Percentiles rank a stretch among this genome's conserved stretches.
Evolutionary conservation across 2,888 invertebrate genomes (phyloP).

Genomic region (Malacosoma neustria): DNA sequence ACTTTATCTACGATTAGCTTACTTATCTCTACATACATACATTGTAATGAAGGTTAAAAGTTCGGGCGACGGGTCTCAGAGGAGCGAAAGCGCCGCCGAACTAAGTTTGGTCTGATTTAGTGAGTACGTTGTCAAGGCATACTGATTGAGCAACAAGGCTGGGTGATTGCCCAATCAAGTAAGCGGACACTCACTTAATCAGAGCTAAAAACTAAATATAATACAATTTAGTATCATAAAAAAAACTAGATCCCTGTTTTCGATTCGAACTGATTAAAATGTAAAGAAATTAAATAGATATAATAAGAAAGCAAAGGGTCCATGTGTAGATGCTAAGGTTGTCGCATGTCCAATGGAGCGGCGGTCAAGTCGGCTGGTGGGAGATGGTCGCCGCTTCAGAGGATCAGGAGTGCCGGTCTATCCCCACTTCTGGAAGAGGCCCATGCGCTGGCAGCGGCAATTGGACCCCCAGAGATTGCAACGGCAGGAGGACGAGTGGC

Average conservation of each 20-base stretch:
- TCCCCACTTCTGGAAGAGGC: constrained; percentile 92
- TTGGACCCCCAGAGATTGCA: constrained; percentile 94
- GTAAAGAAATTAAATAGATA: constrained; percentile 26
- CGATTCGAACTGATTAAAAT: constrained; percentile 40
- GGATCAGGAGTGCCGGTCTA: constrained; percentile 42
- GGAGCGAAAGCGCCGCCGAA: constrained; percentile 39
- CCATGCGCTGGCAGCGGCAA: constrained; percentile 91
- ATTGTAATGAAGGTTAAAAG: constrained; percentile 46
- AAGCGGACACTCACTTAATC: constrained; percentile 69
- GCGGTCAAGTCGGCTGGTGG: constrained; percentile 58
- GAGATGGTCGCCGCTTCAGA: constrained; percentile 54
- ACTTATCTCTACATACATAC: constrained; percentile 74
- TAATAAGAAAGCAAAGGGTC: constrained; percentile 54
- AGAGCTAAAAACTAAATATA: constrained; percentile 35
- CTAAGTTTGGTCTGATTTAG: constrained; percentile 53
- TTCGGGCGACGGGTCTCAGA: constrained; percentile 32
- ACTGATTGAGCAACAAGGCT: constrained; percentile 84
- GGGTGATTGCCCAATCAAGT: constrained; percentile 82
- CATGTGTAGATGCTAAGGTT: constrained; percentile 49
- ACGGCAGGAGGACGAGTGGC: constrained; percentile 88
- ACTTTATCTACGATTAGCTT: constrained; percentile 57
- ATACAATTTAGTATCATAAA: constrained; percentile 66
- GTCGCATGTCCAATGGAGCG: constrained; percentile 55
- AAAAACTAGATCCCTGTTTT: constrained; percentile 69
- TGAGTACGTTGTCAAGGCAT: constrained; percentile 56